These are phyloP conservation scores for Lucifuga dentata DNA, from an alignment of 2,113 vertebrate genomes.

Conservation along the genomic window DNA sequence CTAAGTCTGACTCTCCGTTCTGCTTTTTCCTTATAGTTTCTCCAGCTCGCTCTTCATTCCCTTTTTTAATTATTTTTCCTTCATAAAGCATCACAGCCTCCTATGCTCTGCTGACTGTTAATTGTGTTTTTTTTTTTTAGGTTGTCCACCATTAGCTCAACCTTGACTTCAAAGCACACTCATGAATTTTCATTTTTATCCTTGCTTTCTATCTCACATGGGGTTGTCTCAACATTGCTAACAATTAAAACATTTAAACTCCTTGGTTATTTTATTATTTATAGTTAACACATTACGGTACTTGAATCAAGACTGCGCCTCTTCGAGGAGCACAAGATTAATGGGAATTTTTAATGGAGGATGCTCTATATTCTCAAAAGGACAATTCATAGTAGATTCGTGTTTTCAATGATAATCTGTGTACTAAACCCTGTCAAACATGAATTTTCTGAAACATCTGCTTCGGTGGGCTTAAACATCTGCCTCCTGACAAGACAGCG, in stretches of 20 bases:
- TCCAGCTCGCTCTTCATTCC: slow-evolving; percentile 24
- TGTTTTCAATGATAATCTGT: slow-evolving; percentile 6
- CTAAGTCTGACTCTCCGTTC: slow-evolving; percentile 68
- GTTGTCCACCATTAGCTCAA: neutral
- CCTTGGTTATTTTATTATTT: neutral
- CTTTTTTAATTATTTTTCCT: slow-evolving; percentile 1
- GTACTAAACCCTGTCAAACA: slow-evolving; percentile 12
- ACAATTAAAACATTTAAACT: slow-evolving; percentile 21
- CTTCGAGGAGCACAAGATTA: too few relatives aligned
- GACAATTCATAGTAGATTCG: too few relatives aligned
- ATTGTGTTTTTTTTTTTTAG: slow-evolving; percentile 27
- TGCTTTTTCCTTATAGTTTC: slow-evolving; percentile 30
- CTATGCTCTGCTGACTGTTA: slow-evolving; percentile 6
- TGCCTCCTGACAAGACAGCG: neutral
- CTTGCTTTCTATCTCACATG: neutral
- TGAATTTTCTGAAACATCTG: slow-evolving; percentile 23
- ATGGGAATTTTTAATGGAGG: too few relatives aligned
- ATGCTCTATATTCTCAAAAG: too few relatives aligned
- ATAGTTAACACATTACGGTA: slow-evolving; percentile 2
- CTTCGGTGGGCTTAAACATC: neutral
- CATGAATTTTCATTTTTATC: slow-evolving; percentile 2
- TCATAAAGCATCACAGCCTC: neutral
- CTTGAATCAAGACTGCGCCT: too few relatives aligned
- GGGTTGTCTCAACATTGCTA: neutral
- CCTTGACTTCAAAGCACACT: slow-evolving; percentile 14